These are phyloP conservation scores for Herpetotheres cachinnans DNA, from an alignment of 2,113 vertebrate species.

Conservation along the genomic window DNA sequence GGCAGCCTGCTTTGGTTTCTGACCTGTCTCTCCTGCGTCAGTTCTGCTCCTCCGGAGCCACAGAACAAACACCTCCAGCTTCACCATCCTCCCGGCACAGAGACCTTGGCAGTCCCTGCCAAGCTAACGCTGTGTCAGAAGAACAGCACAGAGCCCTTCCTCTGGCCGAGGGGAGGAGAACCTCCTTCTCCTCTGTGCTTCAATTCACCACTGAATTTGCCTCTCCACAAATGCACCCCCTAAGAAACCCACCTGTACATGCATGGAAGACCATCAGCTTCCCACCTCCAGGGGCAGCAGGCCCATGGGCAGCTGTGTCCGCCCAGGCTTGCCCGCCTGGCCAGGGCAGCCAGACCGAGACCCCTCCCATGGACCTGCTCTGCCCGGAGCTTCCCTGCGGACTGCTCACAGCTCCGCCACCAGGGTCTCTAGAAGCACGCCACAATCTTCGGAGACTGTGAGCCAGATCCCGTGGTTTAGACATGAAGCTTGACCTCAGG, in stretches of 20 bases:
- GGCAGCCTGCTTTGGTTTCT: background rate
- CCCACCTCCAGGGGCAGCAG: fast-evolving
- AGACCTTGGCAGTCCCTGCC: background rate
- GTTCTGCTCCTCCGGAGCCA: background rate
- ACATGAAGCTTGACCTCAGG: background rate
- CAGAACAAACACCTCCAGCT: fast-evolving
- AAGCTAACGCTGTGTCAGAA: background rate
- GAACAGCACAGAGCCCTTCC: background rate
- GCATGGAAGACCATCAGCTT: background rate
- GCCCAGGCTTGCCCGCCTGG: background rate
- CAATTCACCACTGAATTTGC: background rate
- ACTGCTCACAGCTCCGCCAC: fast-evolving
- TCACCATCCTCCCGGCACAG: background rate
- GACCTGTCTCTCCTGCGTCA: background rate
- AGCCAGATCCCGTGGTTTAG: background rate
- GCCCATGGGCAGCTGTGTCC: background rate
- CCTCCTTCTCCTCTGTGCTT: background rate
- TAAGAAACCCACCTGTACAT: background rate
- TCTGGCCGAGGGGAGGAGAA: background rate
- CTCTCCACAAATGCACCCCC: background rate
- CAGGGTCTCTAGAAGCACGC: fast-evolving
- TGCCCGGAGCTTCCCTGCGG: background rate
- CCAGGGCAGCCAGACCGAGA: background rate
- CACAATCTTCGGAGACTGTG: fast-evolving
- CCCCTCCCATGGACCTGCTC: background rate